Evolutionary conservation across 2,888 invertebrate species (phyloP).

Genomic region (Laspeyria flexula): DNA sequence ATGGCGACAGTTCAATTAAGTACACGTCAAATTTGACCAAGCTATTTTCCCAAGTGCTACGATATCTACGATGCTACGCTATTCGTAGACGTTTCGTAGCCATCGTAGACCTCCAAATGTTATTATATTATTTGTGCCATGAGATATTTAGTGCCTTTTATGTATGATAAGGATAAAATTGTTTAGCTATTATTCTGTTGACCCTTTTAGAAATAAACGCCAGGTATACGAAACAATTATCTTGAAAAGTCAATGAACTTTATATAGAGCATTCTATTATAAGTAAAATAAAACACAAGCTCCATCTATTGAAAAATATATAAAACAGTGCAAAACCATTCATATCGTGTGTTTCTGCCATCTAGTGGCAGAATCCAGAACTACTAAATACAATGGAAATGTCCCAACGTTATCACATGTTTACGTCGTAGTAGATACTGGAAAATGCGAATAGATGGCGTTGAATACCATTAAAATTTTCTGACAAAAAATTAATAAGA

Average conservation of each 20-base stretch:
- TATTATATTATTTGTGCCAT: too few species aligned
- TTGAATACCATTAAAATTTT: slow-evolving; percentile 4
- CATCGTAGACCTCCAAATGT: neutral
- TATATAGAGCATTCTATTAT: too few species aligned
- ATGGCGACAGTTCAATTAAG: neutral
- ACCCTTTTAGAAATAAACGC: too few species aligned
- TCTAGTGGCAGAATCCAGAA: neutral
- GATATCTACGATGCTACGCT: neutral
- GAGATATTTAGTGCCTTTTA: too few species aligned
- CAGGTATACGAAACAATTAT: too few species aligned
- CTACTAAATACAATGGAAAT: too few species aligned
- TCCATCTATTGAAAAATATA: neutral
- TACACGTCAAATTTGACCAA: too few species aligned
- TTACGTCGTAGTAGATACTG: slow-evolving; percentile 4
- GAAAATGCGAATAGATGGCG: slow-evolving; percentile 36
- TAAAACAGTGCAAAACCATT: neutral
- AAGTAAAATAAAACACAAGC: neutral
- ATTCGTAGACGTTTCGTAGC: slow-evolving; percentile 9
- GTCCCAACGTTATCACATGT: too few species aligned
- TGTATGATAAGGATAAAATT: too few species aligned
- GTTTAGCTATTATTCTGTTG: too few species aligned
- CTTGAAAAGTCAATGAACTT: too few species aligned
- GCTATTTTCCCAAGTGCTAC: neutral
- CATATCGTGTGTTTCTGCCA: neutral
- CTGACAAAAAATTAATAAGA: too few species aligned